Conservation (phyloP, 2,113 vertebrate genomes). For the Actenoides hombroni region DNA sequence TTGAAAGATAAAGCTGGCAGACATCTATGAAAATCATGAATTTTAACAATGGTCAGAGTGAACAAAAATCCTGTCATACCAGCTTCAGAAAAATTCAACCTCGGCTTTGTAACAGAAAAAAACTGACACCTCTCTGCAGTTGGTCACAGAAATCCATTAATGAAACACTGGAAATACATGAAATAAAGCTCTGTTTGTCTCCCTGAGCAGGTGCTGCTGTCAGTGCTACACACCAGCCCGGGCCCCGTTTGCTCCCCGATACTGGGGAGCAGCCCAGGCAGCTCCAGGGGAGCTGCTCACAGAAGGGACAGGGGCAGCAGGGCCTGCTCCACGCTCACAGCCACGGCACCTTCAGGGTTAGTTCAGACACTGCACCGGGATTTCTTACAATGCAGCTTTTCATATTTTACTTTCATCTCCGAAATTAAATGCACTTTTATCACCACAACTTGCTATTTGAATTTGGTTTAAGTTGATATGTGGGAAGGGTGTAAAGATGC, state of each 20-base stretch:
- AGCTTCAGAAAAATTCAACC: neutral
- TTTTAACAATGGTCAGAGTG: neutral
- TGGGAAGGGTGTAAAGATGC: neutral
- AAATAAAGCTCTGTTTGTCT: neutral
- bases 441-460: neutral
- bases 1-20: neutral
- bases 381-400: neutral
- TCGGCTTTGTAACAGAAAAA: neutral
- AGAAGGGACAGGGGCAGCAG: fast-evolving
- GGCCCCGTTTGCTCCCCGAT: fast-evolving
- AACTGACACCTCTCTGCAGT: neutral
- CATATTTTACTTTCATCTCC: neutral
- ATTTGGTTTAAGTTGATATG: neutral
- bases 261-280: neutral
- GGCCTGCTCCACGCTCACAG: neutral
- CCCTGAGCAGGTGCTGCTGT: neutral
- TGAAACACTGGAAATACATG: neutral
- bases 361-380: neutral
- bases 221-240: neutral
- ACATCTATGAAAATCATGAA: neutral
- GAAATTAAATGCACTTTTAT: neutral
- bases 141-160: neutral
- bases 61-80: neutral
- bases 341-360: fast-evolving
- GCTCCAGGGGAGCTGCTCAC: neutral